Evolutionary conservation across 64 coral and sea anemone genomes (phyloP), one percentile per base, ranked within the genome.

Genomic region (Platygyra sinensis): DNA sequence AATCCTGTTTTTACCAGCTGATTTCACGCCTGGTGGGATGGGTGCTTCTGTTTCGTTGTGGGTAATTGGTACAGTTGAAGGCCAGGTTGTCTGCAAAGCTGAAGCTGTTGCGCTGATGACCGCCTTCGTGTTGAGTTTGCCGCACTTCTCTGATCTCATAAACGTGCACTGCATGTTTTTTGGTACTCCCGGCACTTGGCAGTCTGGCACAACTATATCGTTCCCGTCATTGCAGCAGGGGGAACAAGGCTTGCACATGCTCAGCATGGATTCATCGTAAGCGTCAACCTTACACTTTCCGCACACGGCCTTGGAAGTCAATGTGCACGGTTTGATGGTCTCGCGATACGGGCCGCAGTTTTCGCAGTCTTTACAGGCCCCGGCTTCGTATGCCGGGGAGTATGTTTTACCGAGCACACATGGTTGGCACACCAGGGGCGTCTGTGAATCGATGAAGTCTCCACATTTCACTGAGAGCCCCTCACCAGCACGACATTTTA

Each of bases 371-470:
- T 67, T 89, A 31, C 91, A 93, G 15, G 18, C 69, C 8, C 88
- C 71, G 2, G 55, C 42, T 33, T 89, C 51, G 52, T 74, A 31
- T 30, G 10, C 33, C 10, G 36, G 15, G 4, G 91, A 93, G 27
- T 64, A 93, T 0, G 91, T 89, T 76, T 76, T 27, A 27, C 91
- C 91, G 1, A n/a, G 33, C 61, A 89, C 59, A 76, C 91, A 93
- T 8, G 20, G 11, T 22, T 25, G 3, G 74, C 91, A 93, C 1
- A 20, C 51, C 5, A 89, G 8, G 15, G 52, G 49, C 3, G 72
- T 30, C 32, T 75, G 33, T 17, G 52, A 6, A 22, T 64, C 55
- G 10, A 72, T 72, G 5, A 52, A 75, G 52, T 75, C 50, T 5
- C 91, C 86, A 27, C 91, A 93, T 1, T 60, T 39, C 22, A 89